Percentiles rank a stretch among this genome's conserved stretches.
Evolutionary conservation across 1,140 invertebrate genomes (phyloP).

Genomic region (Vanessa tameamea): DNA sequence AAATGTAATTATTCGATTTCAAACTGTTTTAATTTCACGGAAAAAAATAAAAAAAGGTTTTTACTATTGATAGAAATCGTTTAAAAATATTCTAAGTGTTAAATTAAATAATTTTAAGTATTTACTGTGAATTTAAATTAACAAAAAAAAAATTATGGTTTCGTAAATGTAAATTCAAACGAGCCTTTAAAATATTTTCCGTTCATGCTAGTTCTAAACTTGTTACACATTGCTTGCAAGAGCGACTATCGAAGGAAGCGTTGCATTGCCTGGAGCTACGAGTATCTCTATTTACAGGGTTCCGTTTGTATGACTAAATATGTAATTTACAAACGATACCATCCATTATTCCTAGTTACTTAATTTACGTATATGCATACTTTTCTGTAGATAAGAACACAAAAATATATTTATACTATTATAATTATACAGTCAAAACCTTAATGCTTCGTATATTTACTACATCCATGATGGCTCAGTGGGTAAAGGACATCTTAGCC

Average conservation of each 20-base stretch:
- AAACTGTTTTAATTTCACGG: too few species aligned
- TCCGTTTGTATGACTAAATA: slow-evolving; percentile 33
- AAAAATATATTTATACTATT: not conserved
- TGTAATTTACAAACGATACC: slow-evolving; percentile 40
- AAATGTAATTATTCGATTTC: too few species aligned
- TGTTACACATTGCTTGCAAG: slow-evolving; percentile 41
- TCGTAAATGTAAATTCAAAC: slow-evolving; percentile 24
- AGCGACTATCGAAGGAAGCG: slow-evolving; percentile 12
- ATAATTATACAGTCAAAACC: not conserved
- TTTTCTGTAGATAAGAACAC: not conserved
- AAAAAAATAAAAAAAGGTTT: too few species aligned
- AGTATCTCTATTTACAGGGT: slow-evolving; percentile 43
- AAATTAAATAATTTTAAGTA: too few species aligned
- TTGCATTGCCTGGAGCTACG: slow-evolving; percentile 10
- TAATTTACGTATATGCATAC: not conserved
- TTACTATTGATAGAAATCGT: too few species aligned
- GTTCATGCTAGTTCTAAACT: slow-evolving; percentile 27
- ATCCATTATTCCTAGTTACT: slow-evolving; percentile 26
- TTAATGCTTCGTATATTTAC: not conserved
- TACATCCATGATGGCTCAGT: too few species aligned
- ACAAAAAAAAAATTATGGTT: not conserved
- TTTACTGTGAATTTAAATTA: too few species aligned
- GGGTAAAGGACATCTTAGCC: too few species aligned
- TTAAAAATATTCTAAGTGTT: too few species aligned
- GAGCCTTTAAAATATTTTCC: slow-evolving; percentile 22